phyloP scores from a whole-genome alignment of 2,888 invertebrate species.

The Sphaerophoria taeniata region DNA sequence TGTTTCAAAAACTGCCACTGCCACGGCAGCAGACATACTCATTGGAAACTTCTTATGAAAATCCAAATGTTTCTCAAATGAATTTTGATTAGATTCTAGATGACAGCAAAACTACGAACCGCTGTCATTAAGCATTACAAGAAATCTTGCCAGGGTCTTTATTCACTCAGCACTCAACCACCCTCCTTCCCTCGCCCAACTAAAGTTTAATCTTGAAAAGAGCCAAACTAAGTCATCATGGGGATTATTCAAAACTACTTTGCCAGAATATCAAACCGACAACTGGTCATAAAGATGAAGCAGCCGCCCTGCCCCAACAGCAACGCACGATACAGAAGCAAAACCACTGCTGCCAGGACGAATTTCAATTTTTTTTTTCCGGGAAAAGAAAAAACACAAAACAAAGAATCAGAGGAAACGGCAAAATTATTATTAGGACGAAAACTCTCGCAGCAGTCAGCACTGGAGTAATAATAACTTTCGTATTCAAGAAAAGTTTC shows the following conservation, averaged over 20 bases:
- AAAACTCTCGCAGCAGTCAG: slow-evolving; percentile 15
- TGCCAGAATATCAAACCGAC: slow-evolving; percentile 64
- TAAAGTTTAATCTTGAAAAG: slow-evolving; percentile 45
- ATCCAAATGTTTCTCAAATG: slow-evolving; percentile 64
- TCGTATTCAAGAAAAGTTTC: slow-evolving; percentile 69
- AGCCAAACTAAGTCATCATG: slow-evolving; percentile 68
- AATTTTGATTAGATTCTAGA: slow-evolving; percentile 70
- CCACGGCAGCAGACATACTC: slow-evolving; percentile 21
- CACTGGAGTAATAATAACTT: slow-evolving; percentile 69
- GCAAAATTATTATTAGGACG: slow-evolving; percentile 68
- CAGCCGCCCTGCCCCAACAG: background rate
- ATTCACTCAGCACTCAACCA: slow-evolving; percentile 34
- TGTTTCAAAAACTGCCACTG: no score
- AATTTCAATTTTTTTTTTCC: slow-evolving; percentile 67
- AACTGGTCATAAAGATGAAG: slow-evolving; percentile 17
- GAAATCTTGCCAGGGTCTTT: slow-evolving; percentile 57
- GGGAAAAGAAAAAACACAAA: background rate
- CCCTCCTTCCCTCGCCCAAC: background rate
- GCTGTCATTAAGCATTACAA: slow-evolving; percentile 68
- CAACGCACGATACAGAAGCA: slow-evolving; percentile 14
- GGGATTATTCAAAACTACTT: slow-evolving; percentile 72
- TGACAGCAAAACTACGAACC: slow-evolving; percentile 68
- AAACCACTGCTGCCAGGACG: slow-evolving; percentile 48
- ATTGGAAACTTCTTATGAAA: slow-evolving; percentile 55
- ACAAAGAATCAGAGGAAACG: slow-evolving; percentile 38